Evolutionary conservation across 2,888 invertebrate genomes (phyloP), one percentile per base, ranked within the genome.

Genomic region (Schizotus pectinicornis): DNA sequence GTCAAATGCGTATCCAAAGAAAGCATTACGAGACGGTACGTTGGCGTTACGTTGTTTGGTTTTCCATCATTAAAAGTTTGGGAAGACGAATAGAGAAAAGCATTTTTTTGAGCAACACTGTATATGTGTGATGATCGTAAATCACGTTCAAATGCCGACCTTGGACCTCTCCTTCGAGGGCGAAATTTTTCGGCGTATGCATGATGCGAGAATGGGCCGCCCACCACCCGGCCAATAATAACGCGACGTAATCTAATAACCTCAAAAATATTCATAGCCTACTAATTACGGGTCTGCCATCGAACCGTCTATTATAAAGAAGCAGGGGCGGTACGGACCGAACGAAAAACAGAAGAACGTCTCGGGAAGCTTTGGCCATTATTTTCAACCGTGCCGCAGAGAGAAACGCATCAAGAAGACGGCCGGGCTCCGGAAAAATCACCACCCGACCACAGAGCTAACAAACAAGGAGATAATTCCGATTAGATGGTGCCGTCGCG

Each of bases 231-330:
- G 22, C 8, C 14, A 11, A 11, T 36, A 31, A 38, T 31, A 41
- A 42, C 22, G 43, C 49, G 43, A 48, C 53, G 43, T 72, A 74
- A 73, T 73, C 73, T 71, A 74, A 73, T 73, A 73, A 73, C 71
- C 64, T 70, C 65, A 65, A 72, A 74, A 75, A 75, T 75, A 76
- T 76, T 76, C 74, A 76, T 76, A 72, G 73, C 67, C 67, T 63
- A 69, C 69, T 77, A 77, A 77, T 77, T 77, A 76, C 69, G 73
- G 72, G 69, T 65, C 67, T 70, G 72, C 67, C 72, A 73, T 70
- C 70, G 71, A 77, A 77, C 76, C 76, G 73, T 74, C 73, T 74
- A 77, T 77, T 77, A 77, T 77, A 74, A 76, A 77, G 77, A 76
- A 77, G 77, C 77, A 75, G 74, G 72, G 76, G 76, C 76, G 75